Evolutionary conservation across 2,888 invertebrate species (phyloP).

Genomic region (Bhutanitis thaidina): DNA sequence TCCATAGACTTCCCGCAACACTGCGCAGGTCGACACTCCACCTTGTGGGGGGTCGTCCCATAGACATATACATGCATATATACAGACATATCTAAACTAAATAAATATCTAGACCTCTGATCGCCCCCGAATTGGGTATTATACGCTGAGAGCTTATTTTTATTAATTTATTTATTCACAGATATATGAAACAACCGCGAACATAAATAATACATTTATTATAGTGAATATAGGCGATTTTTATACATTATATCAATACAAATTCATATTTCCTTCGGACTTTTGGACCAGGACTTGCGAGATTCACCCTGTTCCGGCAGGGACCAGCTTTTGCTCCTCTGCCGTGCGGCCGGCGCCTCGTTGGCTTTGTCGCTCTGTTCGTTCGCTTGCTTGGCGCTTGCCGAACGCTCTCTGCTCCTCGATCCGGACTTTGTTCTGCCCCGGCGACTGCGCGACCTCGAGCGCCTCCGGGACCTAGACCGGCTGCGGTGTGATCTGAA

Average conservation of each 20-base stretch:
- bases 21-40: too few species aligned
- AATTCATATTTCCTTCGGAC: not conserved
- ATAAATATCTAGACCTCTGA: too few species aligned
- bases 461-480: slow-evolving; percentile 46
- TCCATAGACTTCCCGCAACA: too few species aligned
- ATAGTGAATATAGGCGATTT: not conserved
- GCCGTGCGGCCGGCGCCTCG: slow-evolving; percentile 26
- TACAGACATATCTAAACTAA: too few species aligned
- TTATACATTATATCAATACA: too few species aligned
- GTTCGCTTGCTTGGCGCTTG: slow-evolving; percentile 17
- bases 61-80: too few species aligned
- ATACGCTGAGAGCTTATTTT: too few species aligned
- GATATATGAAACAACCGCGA: slow-evolving; percentile 9
- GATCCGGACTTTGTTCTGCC: slow-evolving; percentile 37
- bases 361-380: too few species aligned
- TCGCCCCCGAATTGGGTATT: too few species aligned
- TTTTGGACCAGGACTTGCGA: slow-evolving; percentile 69
- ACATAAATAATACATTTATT: slow-evolving; percentile 15
- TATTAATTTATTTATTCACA: not conserved
- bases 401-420: slow-evolving; percentile 23
- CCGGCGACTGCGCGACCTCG: slow-evolving; percentile 40
- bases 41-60: too few species aligned
- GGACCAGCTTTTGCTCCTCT: slow-evolving; percentile 82
- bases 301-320: slow-evolving; percentile 60
- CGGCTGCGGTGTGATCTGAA: slow-evolving; percentile 56